phyloP scores from a whole-genome alignment of 1,140 invertebrate genomes.

The Drosophila ambigua region DNA sequence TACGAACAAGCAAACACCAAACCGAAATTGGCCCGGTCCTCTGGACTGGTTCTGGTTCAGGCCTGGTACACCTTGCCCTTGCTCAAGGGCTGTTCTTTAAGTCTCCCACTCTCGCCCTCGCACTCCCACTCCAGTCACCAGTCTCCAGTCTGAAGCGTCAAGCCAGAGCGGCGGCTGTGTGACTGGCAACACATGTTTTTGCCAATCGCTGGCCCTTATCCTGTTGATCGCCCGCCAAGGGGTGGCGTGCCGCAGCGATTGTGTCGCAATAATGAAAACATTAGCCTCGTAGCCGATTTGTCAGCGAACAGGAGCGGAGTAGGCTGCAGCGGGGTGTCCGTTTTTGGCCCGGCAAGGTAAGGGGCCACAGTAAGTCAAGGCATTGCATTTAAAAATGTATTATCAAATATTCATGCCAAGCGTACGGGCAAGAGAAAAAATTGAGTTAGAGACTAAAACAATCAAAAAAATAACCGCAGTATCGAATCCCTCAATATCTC shows the following conservation, averaged over 20 bases:
- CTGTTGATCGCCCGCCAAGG: constrained; percentile 65
- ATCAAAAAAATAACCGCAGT: neutral
- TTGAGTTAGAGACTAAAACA: neutral
- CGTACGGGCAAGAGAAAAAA: neutral
- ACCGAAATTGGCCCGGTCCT: constrained; percentile 55
- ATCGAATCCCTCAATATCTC: neutral
- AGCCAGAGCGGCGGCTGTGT: constrained; percentile 60
- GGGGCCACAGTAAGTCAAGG: too few species aligned
- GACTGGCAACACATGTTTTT: constrained; percentile 84
- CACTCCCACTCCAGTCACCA: neutral
- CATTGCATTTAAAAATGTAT: neutral
- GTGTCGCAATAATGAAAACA: constrained; percentile 72
- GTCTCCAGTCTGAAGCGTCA: constrained; percentile 13
- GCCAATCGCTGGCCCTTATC: constrained; percentile 54
- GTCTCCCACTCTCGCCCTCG: neutral
- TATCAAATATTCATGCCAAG: neutral
- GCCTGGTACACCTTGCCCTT: constrained; percentile 46
- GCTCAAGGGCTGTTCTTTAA: constrained; percentile 15
- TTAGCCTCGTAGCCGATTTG: constrained; percentile 72
- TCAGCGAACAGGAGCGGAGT: constrained; percentile 53
- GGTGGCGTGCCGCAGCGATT: constrained; percentile 36
- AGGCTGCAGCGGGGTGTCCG: neutral
- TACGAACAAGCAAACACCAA: constrained; percentile 73
- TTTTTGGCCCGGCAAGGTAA: neutral
- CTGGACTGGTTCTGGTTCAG: constrained; percentile 36